A percentile compares a stretch with the other conserved stretches of the same genome.
Evolutionary conservation across 2,797 vertebrate genomes (phyloP).

Genomic region (Ctenochaetus hawaiiensis): DNA sequence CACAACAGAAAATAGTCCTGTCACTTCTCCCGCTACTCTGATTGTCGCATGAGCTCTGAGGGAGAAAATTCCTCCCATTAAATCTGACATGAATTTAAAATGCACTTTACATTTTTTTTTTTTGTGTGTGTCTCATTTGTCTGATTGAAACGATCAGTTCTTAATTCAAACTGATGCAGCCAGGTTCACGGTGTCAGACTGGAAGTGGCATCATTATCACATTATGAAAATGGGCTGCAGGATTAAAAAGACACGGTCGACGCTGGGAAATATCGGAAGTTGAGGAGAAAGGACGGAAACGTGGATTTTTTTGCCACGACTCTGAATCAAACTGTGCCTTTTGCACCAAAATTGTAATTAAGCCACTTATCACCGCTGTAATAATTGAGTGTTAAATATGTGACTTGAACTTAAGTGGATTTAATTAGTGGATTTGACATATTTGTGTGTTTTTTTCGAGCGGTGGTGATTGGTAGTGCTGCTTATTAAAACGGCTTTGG

Average conservation of each 20-base stretch:
- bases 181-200: neutral
- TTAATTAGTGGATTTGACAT: neutral
- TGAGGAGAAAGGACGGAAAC: too few relatives aligned
- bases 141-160: slow-evolving; percentile 1
- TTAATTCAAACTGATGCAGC: neutral
- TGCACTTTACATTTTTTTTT: neutral
- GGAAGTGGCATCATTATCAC: slow-evolving; percentile 4
- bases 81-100: slow-evolving; percentile 24
- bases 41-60: slow-evolving; percentile 4
- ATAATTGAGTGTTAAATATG: neutral
- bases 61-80: slow-evolving; percentile 16
- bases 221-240: slow-evolving; percentile 4
- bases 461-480: slow-evolving; percentile 63
- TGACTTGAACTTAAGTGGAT: neutral
- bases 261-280: too few relatives aligned
- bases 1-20: slow-evolving; percentile 47
- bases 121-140: neutral
- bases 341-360: neutral
- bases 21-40: neutral
- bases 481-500: slow-evolving; percentile 26
- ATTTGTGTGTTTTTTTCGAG: slow-evolving; percentile 39
- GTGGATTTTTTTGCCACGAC: too few relatives aligned
- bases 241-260: neutral
- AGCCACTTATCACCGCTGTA: neutral
- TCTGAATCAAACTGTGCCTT: neutral